A percentile compares a stretch with the other conserved stretches of the same genome.
Evolutionary conservation across 2,888 invertebrate genomes (phyloP).

Genomic region (Pasiphila rectangulata): DNA sequence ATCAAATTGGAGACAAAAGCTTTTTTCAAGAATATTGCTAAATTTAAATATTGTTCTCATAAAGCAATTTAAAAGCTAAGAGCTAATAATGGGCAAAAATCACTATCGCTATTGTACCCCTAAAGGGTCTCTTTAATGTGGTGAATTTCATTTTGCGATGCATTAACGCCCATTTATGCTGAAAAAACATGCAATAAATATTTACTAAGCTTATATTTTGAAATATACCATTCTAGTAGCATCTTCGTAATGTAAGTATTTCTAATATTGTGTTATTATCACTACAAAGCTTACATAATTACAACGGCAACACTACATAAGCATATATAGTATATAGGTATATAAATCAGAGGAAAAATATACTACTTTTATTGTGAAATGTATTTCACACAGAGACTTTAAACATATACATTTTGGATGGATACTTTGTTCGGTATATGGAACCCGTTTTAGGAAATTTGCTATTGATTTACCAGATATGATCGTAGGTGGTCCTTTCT

Average conservation of each 20-base stretch:
- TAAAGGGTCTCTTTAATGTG: neutral
- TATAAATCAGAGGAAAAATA: conserved; percentile 3
- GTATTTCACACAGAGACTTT: too few species aligned
- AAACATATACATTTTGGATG: too few species aligned
- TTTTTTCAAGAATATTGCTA: conserved; percentile 4
- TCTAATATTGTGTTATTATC: neutral
- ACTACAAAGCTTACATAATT: neutral
- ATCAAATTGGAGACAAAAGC: conserved; percentile 2
- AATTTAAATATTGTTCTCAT: neutral
- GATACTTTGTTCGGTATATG: too few species aligned
- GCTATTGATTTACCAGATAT: neutral
- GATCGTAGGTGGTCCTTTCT: neutral
- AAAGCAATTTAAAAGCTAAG: conserved; percentile 5
- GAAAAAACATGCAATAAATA: neutral
- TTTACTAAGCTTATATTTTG: too few species aligned
- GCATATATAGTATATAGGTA: neutral
- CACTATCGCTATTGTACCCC: too few species aligned
- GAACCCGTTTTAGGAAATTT: neutral
- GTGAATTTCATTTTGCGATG: neutral
- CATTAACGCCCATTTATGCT: neutral
- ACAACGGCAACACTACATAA: neutral
- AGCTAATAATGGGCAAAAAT: too few species aligned
- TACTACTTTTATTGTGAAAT: too few species aligned
- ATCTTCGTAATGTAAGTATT: neutral
- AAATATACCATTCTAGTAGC: too few species aligned